Conservation (phyloP, 2,113 vertebrate species). For the Chlorocebus sabaeus region DNA sequence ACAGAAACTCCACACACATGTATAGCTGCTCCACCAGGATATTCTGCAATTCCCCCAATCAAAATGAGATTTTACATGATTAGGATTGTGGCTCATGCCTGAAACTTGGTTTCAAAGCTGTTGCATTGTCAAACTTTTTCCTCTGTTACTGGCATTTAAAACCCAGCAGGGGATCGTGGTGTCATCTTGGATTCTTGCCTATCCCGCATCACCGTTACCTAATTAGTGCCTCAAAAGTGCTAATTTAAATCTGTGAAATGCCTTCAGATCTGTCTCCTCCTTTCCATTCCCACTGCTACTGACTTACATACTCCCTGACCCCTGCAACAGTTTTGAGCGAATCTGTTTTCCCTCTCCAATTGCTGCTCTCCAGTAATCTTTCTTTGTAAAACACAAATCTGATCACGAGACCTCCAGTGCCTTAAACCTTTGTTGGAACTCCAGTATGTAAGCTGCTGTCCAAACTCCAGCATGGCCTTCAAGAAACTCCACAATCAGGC, state of each 20-base stretch:
- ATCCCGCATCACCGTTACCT: neutral
- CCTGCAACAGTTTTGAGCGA: neutral
- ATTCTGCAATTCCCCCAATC: constrained; percentile 83
- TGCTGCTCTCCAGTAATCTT: neutral
- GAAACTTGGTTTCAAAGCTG: neutral
- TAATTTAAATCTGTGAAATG: neutral
- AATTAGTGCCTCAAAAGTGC: neutral
- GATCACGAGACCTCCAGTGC: neutral
- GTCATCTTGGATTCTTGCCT: neutral
- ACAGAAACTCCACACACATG: constrained; percentile 95
- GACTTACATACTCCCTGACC: neutral
- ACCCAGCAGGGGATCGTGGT: no score
- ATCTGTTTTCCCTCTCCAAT: neutral
- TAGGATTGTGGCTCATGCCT: neutral
- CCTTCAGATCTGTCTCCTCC: neutral
- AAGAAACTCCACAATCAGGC: neutral
- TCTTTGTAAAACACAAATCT: neutral
- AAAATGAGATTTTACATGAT: neutral
- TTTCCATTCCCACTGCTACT: neutral
- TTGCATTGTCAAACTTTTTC: neutral
- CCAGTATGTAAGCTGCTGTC: no score
- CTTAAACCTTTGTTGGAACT: neutral
- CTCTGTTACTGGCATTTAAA: neutral
- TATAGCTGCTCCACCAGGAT: constrained; percentile 97
- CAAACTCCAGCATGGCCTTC: neutral